A percentile compares a stretch with the other conserved stretches of the same genome.
These are phyloP conservation scores for Amphimallon solstitiale DNA, from an alignment of 2,888 invertebrate species.

Conservation along the genomic window DNA sequence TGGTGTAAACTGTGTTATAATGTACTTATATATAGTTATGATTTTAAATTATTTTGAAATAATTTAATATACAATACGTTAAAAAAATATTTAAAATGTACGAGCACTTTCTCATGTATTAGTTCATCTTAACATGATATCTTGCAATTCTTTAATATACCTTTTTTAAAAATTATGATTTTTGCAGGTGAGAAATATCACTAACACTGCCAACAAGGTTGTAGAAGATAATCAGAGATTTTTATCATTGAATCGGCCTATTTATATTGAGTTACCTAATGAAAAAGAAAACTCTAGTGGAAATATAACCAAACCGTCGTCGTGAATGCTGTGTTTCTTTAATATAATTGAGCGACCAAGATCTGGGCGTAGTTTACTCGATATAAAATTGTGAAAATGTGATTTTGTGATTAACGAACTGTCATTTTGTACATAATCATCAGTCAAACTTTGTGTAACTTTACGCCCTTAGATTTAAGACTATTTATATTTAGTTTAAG, in stretches of 20 bases:
- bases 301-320: slow-evolving; percentile 22
- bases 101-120: no score
- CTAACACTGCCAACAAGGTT: slow-evolving; percentile 64
- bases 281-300: slow-evolving; percentile 63
- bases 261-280: slow-evolving; percentile 75
- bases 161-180: not conserved
- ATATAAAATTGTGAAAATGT: slow-evolving; percentile 18
- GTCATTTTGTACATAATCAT: slow-evolving; percentile 20
- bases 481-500: slow-evolving; percentile 36
- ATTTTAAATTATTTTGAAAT: no score
- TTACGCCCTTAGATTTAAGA: slow-evolving; percentile 26
- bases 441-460: slow-evolving; percentile 18
- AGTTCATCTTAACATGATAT: no score
- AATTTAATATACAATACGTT: no score
- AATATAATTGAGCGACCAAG: not conserved
- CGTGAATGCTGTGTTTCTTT: slow-evolving; percentile 9
- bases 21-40: no score
- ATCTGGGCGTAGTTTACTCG: slow-evolving; percentile 12
- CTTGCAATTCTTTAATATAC: not conserved
- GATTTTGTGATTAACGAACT: slow-evolving; percentile 22
- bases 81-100: no score
- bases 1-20: no score
- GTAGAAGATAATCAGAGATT: slow-evolving; percentile 67
- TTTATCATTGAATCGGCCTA: slow-evolving; percentile 72
- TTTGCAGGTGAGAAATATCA: slow-evolving; percentile 63